Evolutionary conservation across 2,113 vertebrate genomes (phyloP).

Genomic region (Apaloderma vittatum): DNA sequence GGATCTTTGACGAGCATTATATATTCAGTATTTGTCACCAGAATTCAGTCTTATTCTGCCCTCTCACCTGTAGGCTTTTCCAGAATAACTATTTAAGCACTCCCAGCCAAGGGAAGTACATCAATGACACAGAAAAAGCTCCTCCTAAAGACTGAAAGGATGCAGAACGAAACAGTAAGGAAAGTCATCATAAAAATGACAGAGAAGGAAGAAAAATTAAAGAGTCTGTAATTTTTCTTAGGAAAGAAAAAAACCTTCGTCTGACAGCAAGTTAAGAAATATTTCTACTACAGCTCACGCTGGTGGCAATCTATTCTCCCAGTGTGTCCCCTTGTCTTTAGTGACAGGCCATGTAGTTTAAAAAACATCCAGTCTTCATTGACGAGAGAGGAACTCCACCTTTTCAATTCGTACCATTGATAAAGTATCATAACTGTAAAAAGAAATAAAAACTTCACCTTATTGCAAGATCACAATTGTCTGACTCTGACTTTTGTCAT

Average conservation of each 20-base stretch:
- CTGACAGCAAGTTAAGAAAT: constrained; percentile 44
- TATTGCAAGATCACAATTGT: neutral
- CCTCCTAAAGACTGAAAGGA: neutral
- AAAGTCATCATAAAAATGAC: neutral
- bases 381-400: neutral
- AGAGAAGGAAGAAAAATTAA: neutral
- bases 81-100: neutral
- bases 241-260: neutral
- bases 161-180: neutral
- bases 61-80: neutral
- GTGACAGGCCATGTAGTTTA: neutral
- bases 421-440: neutral
- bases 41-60: neutral
- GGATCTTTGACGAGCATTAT: neutral
- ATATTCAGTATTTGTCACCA: neutral
- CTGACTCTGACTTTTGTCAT: neutral
- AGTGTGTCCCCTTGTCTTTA: constrained; percentile 14
- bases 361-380: neutral
- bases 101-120: neutral
- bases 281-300: constrained; percentile 35
- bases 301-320: constrained; percentile 53
- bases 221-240: neutral
- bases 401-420: neutral
- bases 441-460: neutral
- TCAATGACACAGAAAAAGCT: neutral